phyloP scores from a whole-genome alignment of 2,113 vertebrate genomes.

The Ceratotherium simum region DNA sequence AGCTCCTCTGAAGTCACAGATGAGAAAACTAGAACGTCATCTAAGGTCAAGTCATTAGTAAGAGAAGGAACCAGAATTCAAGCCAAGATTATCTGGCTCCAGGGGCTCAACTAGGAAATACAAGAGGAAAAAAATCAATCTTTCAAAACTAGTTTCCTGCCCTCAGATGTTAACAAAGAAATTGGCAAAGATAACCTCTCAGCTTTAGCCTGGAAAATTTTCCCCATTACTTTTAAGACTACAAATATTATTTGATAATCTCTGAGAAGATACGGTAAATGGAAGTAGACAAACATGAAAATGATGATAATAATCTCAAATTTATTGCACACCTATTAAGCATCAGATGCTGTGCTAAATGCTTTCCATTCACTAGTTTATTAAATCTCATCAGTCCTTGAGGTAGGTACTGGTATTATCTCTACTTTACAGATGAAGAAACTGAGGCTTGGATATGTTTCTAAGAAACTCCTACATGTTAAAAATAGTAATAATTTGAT shows the following conservation, averaged over 20 bases:
- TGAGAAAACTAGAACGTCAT: not conserved
- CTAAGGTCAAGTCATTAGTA: not conserved
- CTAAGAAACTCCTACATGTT: not conserved
- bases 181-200: slow-evolving; percentile 20
- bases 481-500: slow-evolving; percentile 2
- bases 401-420: not conserved
- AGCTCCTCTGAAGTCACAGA: not conserved
- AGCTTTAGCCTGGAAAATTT: not conserved
- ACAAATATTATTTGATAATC: not conserved
- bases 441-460: not conserved
- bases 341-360: not conserved
- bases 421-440: not conserved
- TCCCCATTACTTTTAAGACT: not conserved
- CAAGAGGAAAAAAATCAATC: not conserved
- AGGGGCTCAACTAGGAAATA: not conserved
- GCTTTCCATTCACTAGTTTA: not conserved
- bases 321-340: not conserved
- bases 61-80: slow-evolving; percentile 8
- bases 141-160: slow-evolving; percentile 11
- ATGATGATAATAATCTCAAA: not conserved
- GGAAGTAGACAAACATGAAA: not conserved
- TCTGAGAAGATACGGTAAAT: not conserved
- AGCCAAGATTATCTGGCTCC: slow-evolving; percentile 29
- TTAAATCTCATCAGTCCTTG: not conserved
- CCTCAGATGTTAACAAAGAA: not conserved